Base-by-base conservation (phyloP, 2,113 vertebrate genomes). In the Amphiprion ocellaris region DNA sequence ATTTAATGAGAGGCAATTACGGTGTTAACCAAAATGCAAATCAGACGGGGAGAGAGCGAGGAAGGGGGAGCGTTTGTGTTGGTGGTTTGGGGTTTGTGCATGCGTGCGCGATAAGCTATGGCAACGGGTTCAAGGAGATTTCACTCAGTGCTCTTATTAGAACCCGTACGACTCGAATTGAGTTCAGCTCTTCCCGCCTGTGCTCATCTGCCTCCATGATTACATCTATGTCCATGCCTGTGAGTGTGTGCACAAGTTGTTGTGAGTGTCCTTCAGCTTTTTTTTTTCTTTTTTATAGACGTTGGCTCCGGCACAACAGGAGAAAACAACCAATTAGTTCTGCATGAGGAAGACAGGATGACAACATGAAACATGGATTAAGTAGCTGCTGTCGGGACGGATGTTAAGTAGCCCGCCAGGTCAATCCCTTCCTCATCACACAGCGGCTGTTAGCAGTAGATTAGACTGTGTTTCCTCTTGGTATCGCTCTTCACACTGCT, bases 1-100 rank as follows among this genome's bases (percentile, higher is more conserved):
- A 90, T 88, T 91, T 92, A 92, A 94, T 92, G 90, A 90, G 92
- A 91, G 89, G 85, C 93, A 94, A 93, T 94, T 94, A 93, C 87
- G 86, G 84, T 89, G 90, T 91, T 93, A 93, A 90, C 89, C 77
- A 85, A 93, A 90, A 93, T 93, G 92, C 89, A 92, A 93, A 93
- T 93, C 82, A 89, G 87, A 80, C 1, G 16, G 12, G 12, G 41
- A 71, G 73, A 58, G 77, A 73, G 77, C 46, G 74, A 0, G 7
- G 28, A 55, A 64, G 39, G 15, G 60, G 52, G 44, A 30, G 67
- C 44, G 21, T 69, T 74, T 59, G 33, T 58, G 68, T 69, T 21
- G 54, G 39, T 6, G 30, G 24, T 44, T 55, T 19, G 44, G 44
- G 67, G 39, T 62, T 39, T 76, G 46, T 62, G 24, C 62, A 30